Percentiles rank a stretch among this genome's conserved stretches.
Conservation (phyloP, 2,888 invertebrate genomes). For the Lutraria lutraria region DNA sequence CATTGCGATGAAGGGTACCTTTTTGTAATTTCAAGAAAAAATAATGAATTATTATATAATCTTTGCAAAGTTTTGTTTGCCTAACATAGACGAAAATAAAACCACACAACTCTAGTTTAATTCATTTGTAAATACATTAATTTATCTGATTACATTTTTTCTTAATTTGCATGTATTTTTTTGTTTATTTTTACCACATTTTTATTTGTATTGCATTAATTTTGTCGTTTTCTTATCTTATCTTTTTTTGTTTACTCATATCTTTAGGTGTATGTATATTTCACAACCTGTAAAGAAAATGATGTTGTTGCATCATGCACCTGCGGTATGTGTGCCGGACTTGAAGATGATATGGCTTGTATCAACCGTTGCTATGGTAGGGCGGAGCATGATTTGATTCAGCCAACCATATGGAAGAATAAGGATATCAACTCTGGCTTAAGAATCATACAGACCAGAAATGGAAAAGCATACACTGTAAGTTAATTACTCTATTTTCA, state of each 20-base stretch:
- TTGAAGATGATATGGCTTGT: constrained; percentile 74
- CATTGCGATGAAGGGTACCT: too few relatives aligned
- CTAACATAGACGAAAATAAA: too few relatives aligned
- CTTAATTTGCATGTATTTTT: neutral
- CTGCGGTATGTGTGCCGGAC: constrained; percentile 70
- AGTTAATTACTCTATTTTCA: constrained; percentile 29
- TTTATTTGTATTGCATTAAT: neutral
- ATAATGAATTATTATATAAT: too few relatives aligned
- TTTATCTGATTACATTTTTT: neutral
- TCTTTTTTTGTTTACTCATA: neutral
- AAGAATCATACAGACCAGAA: constrained; percentile 42
- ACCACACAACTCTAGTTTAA: too few relatives aligned
- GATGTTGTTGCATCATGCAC: constrained; percentile 69
- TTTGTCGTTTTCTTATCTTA: neutral
- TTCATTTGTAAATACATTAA: neutral
- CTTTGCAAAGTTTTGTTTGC: too few relatives aligned
- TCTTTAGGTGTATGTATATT: constrained; percentile 39
- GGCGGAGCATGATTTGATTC: constrained; percentile 2
- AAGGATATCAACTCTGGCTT: constrained; percentile 53
- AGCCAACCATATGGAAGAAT: constrained; percentile 61
- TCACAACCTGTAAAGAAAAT: neutral
- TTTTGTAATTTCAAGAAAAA: too few relatives aligned
- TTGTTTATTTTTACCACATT: neutral
- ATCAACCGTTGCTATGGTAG: constrained; percentile 68
- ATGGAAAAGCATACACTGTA: constrained; percentile 69